Evolutionary conservation across 2,113 vertebrate genomes (phyloP), one percentile per base, ranked within the genome.

Genomic region (Archilochus colubris): DNA sequence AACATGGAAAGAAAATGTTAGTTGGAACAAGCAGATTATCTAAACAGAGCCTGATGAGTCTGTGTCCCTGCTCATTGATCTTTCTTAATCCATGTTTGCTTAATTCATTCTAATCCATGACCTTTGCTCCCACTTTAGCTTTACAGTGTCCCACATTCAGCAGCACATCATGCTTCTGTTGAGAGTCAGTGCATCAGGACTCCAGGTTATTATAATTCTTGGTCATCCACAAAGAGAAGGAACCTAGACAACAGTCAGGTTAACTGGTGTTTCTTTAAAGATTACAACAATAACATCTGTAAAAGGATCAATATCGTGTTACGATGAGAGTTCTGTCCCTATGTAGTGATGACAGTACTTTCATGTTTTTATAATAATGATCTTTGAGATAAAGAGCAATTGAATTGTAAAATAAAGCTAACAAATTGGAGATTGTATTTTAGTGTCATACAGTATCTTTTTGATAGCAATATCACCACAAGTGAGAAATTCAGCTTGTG

Each of bases 21-120:
- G 93, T 79, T 0, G 0, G 74, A 85, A 77, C 55, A 95, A 95
- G 85, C 63, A 96, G 96, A 97, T 96, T 97, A 96, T 95, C 91
- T 93, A 86, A 96, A 90, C 74, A 93, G 70, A 93, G 66, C 38
- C 74, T 95, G 91, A 96, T 97, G 94, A 95, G 67, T 95, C 93
- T 93, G 66, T 93, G 91, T 94, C 67, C 77, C 53, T 63, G 67
- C 67, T 95, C 84, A 96, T 93, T 96, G 96, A 96, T 95, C 94
- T 95, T 96, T 94, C 88, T 86, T 90, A 97, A 95, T 95, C 95
- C 86, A 93, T 74, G 83, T 89, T 96, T 96, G 54, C 91, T 97
- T 96, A 96, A 96, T 96, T 96, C 93, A 87, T 96, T 95, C 91
- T 95, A 95, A 96, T 96, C 95, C 91, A 28, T 5, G 44, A 94